Evolutionary conservation across 2,888 invertebrate species (phyloP).

Genomic region (Seira musarum): DNA sequence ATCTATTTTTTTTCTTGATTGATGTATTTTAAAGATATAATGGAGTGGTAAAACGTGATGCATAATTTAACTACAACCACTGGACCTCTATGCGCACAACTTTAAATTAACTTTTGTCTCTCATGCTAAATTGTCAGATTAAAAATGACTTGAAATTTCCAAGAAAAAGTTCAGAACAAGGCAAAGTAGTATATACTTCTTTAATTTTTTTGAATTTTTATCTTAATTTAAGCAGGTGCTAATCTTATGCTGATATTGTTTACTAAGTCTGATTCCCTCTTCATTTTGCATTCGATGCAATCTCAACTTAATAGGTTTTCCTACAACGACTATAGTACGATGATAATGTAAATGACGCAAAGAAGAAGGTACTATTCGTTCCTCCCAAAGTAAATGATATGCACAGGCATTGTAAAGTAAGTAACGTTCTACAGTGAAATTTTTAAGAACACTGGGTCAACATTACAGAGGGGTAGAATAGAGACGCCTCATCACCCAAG

Average conservation of each 20-base stretch:
- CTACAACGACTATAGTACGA: background rate
- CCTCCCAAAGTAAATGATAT: background rate
- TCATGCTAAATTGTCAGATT: background rate
- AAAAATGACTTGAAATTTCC: background rate
- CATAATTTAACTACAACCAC: background rate
- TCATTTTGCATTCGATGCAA: background rate
- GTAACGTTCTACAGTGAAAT: slow-evolving; percentile 15
- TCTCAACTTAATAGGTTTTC: background rate
- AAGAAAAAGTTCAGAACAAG: no score
- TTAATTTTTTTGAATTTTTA: no score
- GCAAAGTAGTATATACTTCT: no score
- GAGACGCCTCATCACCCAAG: slow-evolving; percentile 56
- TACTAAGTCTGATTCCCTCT: background rate
- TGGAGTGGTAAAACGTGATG: slow-evolving; percentile 9
- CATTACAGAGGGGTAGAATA: slow-evolving; percentile 35
- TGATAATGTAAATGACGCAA: background rate
- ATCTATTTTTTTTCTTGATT: background rate
- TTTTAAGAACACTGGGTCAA: slow-evolving; percentile 53
- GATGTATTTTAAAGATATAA: slow-evolving; percentile 9
- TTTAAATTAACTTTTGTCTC: no score
- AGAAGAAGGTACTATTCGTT: background rate
- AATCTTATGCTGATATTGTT: background rate
- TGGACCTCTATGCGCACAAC: background rate
- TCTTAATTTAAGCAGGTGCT: no score
- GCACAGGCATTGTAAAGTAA: background rate